A percentile compares a stretch with the other conserved stretches of the same genome.
Conservation (phyloP, 1,140 invertebrate species). For the Tenebrio molitor region DNA sequence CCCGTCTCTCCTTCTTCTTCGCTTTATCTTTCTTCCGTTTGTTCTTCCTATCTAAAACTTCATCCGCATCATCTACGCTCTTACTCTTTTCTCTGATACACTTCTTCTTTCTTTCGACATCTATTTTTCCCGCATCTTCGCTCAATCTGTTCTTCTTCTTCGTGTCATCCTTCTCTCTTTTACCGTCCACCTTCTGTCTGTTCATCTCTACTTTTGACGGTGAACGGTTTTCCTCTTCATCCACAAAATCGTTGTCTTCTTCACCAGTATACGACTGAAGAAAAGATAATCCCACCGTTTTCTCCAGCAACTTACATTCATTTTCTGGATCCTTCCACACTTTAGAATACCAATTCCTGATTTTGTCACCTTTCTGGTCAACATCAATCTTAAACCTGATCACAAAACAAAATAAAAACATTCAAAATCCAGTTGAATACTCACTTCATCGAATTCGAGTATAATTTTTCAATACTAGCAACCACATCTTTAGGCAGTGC, state of each 20-base stretch:
- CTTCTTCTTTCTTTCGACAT: conserved; percentile 21
- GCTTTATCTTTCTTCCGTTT: conserved; percentile 50
- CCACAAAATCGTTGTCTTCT: conserved; percentile 51
- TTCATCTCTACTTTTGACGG: not conserved
- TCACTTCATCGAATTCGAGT: conserved; percentile 15
- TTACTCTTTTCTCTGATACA: conserved; percentile 3
- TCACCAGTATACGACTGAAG: conserved; percentile 61
- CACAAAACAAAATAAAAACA: not conserved
- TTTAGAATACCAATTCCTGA: conserved; percentile 59
- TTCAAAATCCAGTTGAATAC: not conserved
- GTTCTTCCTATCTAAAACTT: conserved; percentile 53
- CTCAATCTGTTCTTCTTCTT: conserved; percentile 4
- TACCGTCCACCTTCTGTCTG: not conserved
- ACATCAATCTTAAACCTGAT: not conserved
- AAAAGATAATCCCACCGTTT: conserved; percentile 60
- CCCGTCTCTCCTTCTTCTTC: conserved; percentile 40
- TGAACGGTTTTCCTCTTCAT: not conserved
- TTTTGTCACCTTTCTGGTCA: not conserved
- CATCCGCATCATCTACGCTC: conserved; percentile 43
- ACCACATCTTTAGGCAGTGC: conserved; percentile 51
- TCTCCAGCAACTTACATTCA: conserved; percentile 59
- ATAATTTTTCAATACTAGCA: conserved; percentile 38
- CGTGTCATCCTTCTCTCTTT: not conserved
- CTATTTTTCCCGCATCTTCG: conserved; percentile 28
- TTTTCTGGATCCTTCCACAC: conserved; percentile 51